A percentile compares a stretch with the other conserved stretches of the same genome.
Conservation (phyloP, 2,888 invertebrate genomes). For the Eupeodes luniger region DNA sequence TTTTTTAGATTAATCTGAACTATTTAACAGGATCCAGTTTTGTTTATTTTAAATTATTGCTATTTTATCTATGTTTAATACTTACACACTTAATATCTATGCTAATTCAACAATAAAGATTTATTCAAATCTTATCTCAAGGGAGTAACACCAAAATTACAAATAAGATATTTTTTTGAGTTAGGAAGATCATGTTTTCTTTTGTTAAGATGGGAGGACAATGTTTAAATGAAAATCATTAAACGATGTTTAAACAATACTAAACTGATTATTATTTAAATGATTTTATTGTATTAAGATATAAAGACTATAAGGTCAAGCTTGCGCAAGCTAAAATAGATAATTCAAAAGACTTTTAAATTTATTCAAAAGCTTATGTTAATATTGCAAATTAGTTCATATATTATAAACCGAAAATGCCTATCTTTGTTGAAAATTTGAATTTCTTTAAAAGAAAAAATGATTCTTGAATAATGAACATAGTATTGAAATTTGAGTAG, state of each 20-base stretch:
- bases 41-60: too few relatives aligned
- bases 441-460: too few relatives aligned
- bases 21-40: too few relatives aligned
- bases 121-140: constrained; percentile 42
- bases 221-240: constrained; percentile 2
- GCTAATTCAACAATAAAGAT: neutral
- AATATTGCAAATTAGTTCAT: constrained; percentile 3
- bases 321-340: neutral
- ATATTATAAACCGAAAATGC: neutral
- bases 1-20: too few relatives aligned
- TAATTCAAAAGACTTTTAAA: neutral
- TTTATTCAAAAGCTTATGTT: neutral
- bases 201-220: constrained; percentile 4
- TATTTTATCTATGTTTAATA: too few relatives aligned
- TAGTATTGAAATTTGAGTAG: too few relatives aligned
- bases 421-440: too few relatives aligned
- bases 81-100: neutral
- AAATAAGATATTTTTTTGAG: neutral
- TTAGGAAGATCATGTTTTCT: neutral
- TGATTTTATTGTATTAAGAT: neutral
- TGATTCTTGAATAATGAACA: too few relatives aligned
- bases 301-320: neutral
- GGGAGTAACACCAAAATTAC: neutral
- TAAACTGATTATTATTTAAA: constrained; percentile 14
- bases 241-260: neutral